These are phyloP conservation scores for Reticulitermes speratus DNA, from an alignment of 1,140 invertebrate species.

Conservation along the genomic window DNA sequence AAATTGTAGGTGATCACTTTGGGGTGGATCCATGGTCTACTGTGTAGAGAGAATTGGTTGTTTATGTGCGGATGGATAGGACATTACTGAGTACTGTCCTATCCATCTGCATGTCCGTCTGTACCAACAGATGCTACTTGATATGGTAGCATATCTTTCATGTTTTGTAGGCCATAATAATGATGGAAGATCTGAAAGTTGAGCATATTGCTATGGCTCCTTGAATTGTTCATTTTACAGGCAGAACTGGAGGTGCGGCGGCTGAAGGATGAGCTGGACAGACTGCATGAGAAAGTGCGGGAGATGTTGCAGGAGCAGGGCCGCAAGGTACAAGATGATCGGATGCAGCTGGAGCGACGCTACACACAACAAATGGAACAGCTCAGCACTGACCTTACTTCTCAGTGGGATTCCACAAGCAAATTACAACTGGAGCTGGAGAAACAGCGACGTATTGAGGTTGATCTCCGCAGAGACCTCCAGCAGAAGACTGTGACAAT, in stretches of 20 bases:
- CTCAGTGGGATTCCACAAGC: constrained; percentile 74
- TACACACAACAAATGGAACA: constrained; percentile 74
- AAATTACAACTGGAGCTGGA: constrained; percentile 75
- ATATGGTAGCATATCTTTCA: too few species aligned
- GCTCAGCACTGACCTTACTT: constrained; percentile 70
- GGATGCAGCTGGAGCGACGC: constrained; percentile 67
- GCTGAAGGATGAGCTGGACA: constrained; percentile 72
- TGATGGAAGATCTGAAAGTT: neutral
- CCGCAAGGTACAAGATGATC: constrained; percentile 65
- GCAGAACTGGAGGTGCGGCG: constrained; percentile 66
- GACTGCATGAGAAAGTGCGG: constrained; percentile 63
- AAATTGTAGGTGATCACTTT: too few species aligned
- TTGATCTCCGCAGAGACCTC: constrained; percentile 69
- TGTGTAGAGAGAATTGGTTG: too few species aligned
- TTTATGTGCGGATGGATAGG: too few species aligned
- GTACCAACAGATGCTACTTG: too few species aligned
- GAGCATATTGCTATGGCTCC: neutral
- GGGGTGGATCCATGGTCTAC: too few species aligned
- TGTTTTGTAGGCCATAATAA: too few species aligned
- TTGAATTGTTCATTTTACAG: neutral
- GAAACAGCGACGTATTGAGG: constrained; percentile 69
- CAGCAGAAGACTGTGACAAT: constrained; percentile 68
- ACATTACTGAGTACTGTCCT: too few species aligned
- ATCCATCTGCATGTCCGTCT: too few species aligned
- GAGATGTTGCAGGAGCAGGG: constrained; percentile 57